Evolutionary conservation across 2,888 invertebrate genomes (phyloP).

Genomic region (Bombylius major): DNA sequence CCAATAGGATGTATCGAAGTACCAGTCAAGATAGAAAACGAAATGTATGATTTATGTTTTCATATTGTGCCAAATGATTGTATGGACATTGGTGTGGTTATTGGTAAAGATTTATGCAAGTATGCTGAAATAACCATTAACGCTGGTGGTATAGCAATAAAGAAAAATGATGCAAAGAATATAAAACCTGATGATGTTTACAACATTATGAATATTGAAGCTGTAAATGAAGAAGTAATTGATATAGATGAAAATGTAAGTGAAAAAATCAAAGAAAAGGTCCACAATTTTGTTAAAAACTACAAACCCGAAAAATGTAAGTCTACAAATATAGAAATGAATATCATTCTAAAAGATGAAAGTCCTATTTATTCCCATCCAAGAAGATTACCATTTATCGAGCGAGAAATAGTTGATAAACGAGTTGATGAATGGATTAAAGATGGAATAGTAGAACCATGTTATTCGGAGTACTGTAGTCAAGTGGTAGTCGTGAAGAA

Average conservation of each 20-base stretch:
- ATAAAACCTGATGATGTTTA: not conserved
- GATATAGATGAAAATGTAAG: too few relatives aligned
- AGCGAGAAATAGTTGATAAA: not conserved
- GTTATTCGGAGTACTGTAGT: constrained; percentile 13
- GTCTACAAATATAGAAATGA: constrained; percentile 1
- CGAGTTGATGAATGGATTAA: constrained; percentile 2
- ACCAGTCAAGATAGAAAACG: not conserved
- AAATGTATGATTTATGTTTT: not conserved
- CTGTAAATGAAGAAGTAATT: too few relatives aligned
- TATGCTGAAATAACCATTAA: not conserved
- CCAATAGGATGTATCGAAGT: constrained; percentile 3
- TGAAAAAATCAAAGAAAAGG: not conserved
- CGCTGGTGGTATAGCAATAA: not conserved
- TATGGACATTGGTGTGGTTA: not conserved
- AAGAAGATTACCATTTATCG: not conserved
- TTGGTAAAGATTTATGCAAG: not conserved
- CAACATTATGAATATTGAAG: too few relatives aligned
- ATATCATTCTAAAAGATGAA: constrained; percentile 22
- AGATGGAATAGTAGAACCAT: not conserved
- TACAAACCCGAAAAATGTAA: not conserved
- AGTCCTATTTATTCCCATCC: constrained; percentile 16
- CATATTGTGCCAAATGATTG: not conserved
- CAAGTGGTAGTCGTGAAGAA: constrained; percentile 13
- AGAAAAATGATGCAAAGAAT: not conserved
- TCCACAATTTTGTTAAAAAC: not conserved